Base-by-base conservation (phyloP, 2,113 vertebrate species). In the Percopsis transmontana region DNA sequence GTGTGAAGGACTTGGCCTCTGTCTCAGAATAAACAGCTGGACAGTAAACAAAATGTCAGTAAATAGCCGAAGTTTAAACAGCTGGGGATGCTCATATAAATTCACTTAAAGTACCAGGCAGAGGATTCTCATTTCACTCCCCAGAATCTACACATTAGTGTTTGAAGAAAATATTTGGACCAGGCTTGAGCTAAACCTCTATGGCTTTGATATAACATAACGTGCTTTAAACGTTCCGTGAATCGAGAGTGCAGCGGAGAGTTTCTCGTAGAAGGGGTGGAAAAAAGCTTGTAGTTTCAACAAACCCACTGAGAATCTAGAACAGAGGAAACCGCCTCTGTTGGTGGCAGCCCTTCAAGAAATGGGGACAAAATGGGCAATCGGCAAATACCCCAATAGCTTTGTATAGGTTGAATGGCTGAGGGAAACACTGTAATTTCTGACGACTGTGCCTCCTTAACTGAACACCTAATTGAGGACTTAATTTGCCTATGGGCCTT, bases 51-150 rank as follows among this genome's bases (percentile, higher is more conserved):
- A 85, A 88, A 89, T 84, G 87, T 82, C 77, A 67, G 77, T 84
- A 90, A 92, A 91, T 73, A 91, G 52, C 74, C 39, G 33, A 74
- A 82, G 90, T 92, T 91, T 91, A 86, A 90, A 88, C 90, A 91
- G 91, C 88, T 92, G 91, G 57, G 73, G 85, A 66, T 80, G 75
- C 81, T 81, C 87, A 78, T 82, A 68, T 84, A 84, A 84, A 41
- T 40, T 40, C 1, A 45, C 23, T 33, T 19, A 27, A 58, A 2
- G 21, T 40, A 45, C 23, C 68, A 19, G 24, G 55, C 66, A 52
- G 66, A 58, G 20, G 33, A 52, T 42, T 47, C 50, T 62, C 42
- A 19, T 33, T 6, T 16, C 39, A 55, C 55, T 65, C 21, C 57
- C 42, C 27, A 50, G 40, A 55, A 5, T 54, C 68, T 73, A 44